A percentile compares a stretch with the other conserved stretches of the same genome.
phyloP scores from a whole-genome alignment of 2,797 vertebrate genomes.

The Acropternis orthonyx region DNA sequence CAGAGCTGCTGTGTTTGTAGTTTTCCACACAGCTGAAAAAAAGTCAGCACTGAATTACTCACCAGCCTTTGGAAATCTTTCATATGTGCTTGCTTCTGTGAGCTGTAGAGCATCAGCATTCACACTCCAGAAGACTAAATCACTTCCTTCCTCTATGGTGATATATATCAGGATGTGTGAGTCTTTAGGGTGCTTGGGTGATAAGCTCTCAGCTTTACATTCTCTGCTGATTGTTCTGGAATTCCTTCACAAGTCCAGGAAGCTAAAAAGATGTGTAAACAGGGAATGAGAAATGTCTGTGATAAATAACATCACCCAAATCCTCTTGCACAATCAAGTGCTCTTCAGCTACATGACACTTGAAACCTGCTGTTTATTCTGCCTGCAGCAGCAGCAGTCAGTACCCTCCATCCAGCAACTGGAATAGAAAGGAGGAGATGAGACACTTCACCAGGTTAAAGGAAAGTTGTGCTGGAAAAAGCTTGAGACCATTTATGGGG shows the following conservation, averaged over 20 bases:
- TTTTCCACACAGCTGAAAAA: conserved; percentile 52
- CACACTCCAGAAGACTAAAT: neutral
- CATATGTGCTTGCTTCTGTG: neutral
- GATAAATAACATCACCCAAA: neutral
- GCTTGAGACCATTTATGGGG: neutral
- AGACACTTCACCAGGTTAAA: neutral
- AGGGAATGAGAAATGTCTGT: neutral
- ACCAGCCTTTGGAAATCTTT: conserved; percentile 42
- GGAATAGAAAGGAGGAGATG: neutral
- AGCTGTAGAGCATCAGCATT: neutral
- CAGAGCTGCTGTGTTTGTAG: conserved; percentile 59
- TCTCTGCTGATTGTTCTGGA: conserved; percentile 42
- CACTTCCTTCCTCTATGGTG: conserved; percentile 10
- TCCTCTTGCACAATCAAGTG: neutral
- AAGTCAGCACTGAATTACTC: conserved; percentile 55
- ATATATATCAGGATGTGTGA: neutral
- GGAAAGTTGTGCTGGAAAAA: neutral
- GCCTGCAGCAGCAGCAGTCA: neutral
- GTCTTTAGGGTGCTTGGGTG: conserved; percentile 19
- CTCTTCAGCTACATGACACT: neutral
- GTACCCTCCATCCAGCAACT: neutral
- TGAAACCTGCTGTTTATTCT: neutral
- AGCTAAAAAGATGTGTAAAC: conserved; percentile 28
- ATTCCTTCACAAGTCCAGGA: conserved; percentile 15
- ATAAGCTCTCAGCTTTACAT: conserved; percentile 37